Conservation (phyloP, 2,888 invertebrate genomes). For the Pecten maximus region DNA sequence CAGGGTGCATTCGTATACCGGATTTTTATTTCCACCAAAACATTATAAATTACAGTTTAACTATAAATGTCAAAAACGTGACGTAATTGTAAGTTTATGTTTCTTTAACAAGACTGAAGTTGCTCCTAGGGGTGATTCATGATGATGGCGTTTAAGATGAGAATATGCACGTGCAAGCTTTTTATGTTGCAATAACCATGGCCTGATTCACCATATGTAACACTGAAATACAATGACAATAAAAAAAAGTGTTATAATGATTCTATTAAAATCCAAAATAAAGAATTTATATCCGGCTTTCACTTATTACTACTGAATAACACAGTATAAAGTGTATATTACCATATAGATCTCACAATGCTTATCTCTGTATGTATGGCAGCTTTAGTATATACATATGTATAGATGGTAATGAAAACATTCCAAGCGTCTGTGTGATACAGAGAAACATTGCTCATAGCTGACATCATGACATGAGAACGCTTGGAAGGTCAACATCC, state of each 20-base stretch:
- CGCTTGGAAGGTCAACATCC: constrained; percentile 20
- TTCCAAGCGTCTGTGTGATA: neutral
- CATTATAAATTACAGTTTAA: neutral
- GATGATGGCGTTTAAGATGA: neutral
- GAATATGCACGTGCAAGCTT: neutral
- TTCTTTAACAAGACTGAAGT: neutral
- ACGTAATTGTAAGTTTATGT: neutral
- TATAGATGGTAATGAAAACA: neutral
- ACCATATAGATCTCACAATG: no score
- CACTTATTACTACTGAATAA: neutral
- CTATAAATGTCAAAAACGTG: neutral
- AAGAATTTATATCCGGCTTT: neutral
- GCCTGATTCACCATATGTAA: neutral
- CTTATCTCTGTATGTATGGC: no score
- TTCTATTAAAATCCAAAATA: neutral
- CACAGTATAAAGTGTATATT: no score
- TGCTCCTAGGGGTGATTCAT: neutral
- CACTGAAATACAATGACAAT: no score
- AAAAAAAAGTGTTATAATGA: neutral
- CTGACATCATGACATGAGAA: constrained; percentile 21
- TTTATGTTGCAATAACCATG: neutral
- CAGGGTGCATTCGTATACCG: neutral
- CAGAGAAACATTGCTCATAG: neutral
- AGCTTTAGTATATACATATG: neutral
- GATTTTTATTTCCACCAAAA: no score